Evolutionary conservation across 2,113 vertebrate genomes (phyloP), one percentile per base, ranked within the genome.

Genomic region (Egretta garzetta): DNA sequence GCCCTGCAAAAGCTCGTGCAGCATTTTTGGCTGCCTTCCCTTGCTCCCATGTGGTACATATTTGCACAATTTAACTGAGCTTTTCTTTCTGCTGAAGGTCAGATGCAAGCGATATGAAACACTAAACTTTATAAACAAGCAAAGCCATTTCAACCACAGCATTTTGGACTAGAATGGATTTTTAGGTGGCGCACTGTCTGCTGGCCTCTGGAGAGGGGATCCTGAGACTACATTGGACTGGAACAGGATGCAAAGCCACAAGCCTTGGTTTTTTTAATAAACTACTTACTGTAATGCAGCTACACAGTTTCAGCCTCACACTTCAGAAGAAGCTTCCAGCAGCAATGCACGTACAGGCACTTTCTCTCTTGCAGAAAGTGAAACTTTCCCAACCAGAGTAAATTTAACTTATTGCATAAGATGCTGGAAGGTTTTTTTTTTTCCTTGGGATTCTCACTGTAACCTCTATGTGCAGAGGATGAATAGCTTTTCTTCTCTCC

Each of bases 61-160:
- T 96, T 98, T 97, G 93, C 92, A 96, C 85, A 94, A 74, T 90
- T 96, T 97, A 96, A 96, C 92, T 94, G 89, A 96, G 91, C 96
- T 96, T 97, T 97, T 97, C 75, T 89, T 96, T 94, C 96, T 94
- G 84, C 84, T 90, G 93, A 95, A 88, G 95, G 81, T 97, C 97
- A 97, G 91, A 92, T 97, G 53, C 93, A 86, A 94, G 90, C 13
- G 77, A 95, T 96, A 91, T 85, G 90, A 96, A 98, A 96, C 95
- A 84, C 96, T 96, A 95, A 95, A 97, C 95, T 95, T 97, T 93
- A 95, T 97, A 96, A 97, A 97, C 93, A 97, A 96, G 93, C 90
- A 94, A 85, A 96, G 82, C 91, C 87, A 50, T 96, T 96, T 96
- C 80, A 93, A 96, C 95, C 95, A 68, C 96, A 93, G 85, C 22